These are phyloP conservation scores for Piaya cayana DNA, from an alignment of 2,113 vertebrate species.

Conservation along the genomic window DNA sequence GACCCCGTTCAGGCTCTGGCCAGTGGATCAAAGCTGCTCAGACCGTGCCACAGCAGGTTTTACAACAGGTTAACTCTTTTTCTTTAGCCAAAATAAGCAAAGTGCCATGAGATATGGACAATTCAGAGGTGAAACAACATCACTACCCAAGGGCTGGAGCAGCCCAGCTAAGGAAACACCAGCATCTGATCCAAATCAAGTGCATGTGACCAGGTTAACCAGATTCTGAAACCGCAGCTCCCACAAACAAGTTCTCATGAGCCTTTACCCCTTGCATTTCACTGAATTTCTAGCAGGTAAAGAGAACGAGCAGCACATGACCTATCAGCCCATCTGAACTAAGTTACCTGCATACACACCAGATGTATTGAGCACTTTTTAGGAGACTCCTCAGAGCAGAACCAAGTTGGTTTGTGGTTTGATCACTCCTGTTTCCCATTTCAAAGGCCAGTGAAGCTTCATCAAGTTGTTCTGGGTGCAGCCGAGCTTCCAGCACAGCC, in stretches of 20 bases:
- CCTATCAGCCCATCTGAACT: not conserved
- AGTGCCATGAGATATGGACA: not conserved
- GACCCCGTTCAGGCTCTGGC: not conserved
- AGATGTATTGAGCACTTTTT: not conserved
- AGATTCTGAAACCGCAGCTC: not conserved
- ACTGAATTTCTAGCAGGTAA: not conserved
- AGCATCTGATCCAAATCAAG: not conserved
- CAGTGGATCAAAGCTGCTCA: not conserved
- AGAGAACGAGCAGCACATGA: not conserved
- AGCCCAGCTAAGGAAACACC: not conserved
- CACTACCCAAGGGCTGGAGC: too few species aligned
- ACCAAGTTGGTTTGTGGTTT: not conserved
- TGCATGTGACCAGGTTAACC: accelerated
- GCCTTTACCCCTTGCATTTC: not conserved
- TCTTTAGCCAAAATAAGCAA: not conserved
- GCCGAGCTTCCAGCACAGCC: not conserved
- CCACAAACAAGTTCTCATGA: not conserved
- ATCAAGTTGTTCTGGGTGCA: not conserved
- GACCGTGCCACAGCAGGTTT: accelerated
- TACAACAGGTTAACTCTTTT: not conserved
- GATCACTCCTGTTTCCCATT: accelerated
- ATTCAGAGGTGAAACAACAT: not conserved
- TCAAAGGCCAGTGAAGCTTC: not conserved
- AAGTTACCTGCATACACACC: accelerated
- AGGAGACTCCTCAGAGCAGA: not conserved